These are phyloP conservation scores for Eumacrocentrus americanus DNA, from an alignment of 2,888 invertebrate species.

Conservation along the genomic window DNA sequence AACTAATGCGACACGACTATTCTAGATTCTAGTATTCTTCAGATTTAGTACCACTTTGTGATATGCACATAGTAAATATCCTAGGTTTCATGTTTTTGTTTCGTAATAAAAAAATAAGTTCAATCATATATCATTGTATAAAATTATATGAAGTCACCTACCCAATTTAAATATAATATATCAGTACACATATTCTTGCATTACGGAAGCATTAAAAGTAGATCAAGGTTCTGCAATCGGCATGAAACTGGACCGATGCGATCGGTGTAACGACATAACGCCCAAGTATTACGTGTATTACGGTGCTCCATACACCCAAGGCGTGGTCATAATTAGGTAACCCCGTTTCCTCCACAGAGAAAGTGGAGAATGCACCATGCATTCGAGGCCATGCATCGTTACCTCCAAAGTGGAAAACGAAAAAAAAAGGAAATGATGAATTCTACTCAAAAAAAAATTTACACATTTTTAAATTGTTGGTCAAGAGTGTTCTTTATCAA, in stretches of 20 bases:
- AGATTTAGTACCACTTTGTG: no score
- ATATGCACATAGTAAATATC: no score
- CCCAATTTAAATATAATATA: background rate
- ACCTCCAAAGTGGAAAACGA: background rate
- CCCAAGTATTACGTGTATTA: constrained; percentile 22
- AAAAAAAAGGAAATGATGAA: background rate
- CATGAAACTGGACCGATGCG: constrained; percentile 2
- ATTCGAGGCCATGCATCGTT: constrained; percentile 16
- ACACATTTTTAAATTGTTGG: background rate
- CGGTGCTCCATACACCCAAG: constrained; percentile 10
- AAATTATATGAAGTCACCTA: no score
- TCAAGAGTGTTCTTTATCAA: constrained; percentile 25
- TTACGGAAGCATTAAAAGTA: constrained; percentile 22
- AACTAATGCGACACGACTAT: no score
- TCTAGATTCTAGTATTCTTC: no score
- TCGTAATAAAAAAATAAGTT: background rate
- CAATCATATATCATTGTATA: no score
- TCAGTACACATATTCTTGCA: background rate
- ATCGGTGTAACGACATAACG: constrained; percentile 16
- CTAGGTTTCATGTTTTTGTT: background rate
- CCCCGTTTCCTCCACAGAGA: constrained; percentile 19
- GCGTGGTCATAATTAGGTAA: constrained; percentile 32
- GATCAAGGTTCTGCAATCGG: constrained; percentile 26
- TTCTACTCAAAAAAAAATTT: background rate
- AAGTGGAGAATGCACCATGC: constrained; percentile 15